Conservation (phyloP, 2,113 vertebrate genomes). For the Tauraco erythrolophus region DNA sequence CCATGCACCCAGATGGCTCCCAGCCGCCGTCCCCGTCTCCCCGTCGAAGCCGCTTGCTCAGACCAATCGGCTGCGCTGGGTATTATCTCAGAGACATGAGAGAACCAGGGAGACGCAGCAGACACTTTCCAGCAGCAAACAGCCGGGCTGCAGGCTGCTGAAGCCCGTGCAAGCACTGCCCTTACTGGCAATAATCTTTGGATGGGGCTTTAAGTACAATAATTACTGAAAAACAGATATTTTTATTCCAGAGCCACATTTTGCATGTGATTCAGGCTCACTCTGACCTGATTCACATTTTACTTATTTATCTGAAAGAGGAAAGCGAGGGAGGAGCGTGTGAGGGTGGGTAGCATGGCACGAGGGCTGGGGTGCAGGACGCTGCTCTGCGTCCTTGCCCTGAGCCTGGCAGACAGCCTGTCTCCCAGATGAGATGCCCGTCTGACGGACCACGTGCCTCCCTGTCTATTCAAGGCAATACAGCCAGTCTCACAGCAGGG, state of each 20-base stretch:
- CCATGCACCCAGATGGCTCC: constrained; percentile 23
- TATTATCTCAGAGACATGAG: background rate
- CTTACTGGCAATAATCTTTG: background rate
- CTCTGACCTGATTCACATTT: background rate
- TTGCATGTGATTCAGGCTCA: background rate
- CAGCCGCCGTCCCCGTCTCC: background rate
- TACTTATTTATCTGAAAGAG: background rate
- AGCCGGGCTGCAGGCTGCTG: background rate
- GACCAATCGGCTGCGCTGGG: background rate
- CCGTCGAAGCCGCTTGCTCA: background rate
- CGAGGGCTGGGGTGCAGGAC: rapidly evolving
- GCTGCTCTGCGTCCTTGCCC: background rate
- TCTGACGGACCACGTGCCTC: background rate
- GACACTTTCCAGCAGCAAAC: background rate
- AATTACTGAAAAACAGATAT: background rate
- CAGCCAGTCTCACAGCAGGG: background rate
- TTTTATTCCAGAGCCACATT: background rate
- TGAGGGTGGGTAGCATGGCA: rapidly evolving
- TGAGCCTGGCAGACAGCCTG: background rate
- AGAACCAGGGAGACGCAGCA: background rate
- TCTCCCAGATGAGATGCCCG: background rate
- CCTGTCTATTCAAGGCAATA: background rate
- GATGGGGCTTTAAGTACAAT: background rate
- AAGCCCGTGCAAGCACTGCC: background rate
- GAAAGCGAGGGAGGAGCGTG: background rate